These are phyloP conservation scores for Etheostoma spectabile DNA, from an alignment of 2,113 vertebrate genomes.

Conservation along the genomic window DNA sequence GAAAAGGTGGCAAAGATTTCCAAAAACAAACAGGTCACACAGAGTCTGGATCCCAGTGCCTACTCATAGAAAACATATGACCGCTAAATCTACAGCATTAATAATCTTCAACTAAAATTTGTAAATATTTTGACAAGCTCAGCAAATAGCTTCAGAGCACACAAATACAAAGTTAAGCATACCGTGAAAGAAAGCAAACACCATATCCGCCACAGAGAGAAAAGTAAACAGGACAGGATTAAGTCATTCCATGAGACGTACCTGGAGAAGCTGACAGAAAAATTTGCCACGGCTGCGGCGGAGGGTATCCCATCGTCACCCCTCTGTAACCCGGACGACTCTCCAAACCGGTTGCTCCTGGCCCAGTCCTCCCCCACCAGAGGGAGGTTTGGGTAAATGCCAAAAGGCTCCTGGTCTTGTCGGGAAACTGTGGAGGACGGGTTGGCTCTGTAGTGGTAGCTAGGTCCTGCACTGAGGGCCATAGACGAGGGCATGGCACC, in stretches of 20 bases:
- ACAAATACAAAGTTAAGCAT: not conserved
- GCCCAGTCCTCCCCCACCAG: conserved; percentile 87
- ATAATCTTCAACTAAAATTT: not conserved
- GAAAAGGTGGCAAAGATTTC: not conserved
- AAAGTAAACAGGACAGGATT: conserved; percentile 15
- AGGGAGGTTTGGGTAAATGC: conserved; percentile 86
- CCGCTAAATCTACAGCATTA: not conserved
- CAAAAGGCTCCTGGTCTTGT: conserved; percentile 94
- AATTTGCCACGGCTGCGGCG: conserved; percentile 82
- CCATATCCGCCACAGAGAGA: not conserved
- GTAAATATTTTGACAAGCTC: not conserved
- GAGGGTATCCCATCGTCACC: conserved; percentile 78
- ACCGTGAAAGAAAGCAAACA: conserved; percentile 11
- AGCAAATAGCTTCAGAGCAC: not conserved
- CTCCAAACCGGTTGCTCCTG: conserved; percentile 87
- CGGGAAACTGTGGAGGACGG: conserved; percentile 76
- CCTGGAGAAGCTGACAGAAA: conserved; percentile 90
- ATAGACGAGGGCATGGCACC: conserved; percentile 58
- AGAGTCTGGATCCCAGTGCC: not conserved
- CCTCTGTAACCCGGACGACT: conserved; percentile 81
- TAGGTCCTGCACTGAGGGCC: conserved; percentile 64
- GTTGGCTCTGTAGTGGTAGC: conserved; percentile 89
- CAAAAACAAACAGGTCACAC: not conserved
- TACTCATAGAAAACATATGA: not conserved
- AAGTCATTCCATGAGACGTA: conserved; percentile 76